Percentiles rank a stretch among this genome's conserved stretches.
These are phyloP conservation scores for Cyclophora albipunctata DNA, from an alignment of 2,888 invertebrate species.

Conservation along the genomic window DNA sequence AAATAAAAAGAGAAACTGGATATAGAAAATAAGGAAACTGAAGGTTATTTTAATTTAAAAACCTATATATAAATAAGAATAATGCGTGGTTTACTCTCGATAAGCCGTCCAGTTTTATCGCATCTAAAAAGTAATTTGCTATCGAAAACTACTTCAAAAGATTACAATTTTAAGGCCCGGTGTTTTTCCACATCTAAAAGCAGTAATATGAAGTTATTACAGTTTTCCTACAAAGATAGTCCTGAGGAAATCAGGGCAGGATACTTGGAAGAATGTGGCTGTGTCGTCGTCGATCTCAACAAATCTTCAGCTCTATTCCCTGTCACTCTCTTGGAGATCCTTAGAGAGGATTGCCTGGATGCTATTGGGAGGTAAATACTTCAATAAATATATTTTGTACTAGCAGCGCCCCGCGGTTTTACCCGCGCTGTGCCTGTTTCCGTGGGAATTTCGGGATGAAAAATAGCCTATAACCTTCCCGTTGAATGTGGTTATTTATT, in stretches of 20 bases:
- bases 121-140: constrained; percentile 26
- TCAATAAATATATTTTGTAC: no score
- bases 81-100: constrained; percentile 7
- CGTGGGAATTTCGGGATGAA: no score
- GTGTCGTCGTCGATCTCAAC: constrained; percentile 76
- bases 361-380: constrained; percentile 49
- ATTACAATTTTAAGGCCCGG: constrained; percentile 16
- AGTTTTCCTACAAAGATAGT: constrained; percentile 74
- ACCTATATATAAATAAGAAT: no score
- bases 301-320: constrained; percentile 66
- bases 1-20: no score
- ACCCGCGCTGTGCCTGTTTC: no score
- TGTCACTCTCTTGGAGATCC: constrained; percentile 56
- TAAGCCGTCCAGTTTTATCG: constrained; percentile 31
- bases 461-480: no score
- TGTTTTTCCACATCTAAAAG: constrained; percentile 36
- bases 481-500: no score
- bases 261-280: constrained; percentile 70
- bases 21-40: no score
- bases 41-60: no score
- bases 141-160: constrained; percentile 20
- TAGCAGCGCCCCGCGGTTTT: no score
- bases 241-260: constrained; percentile 80
- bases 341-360: constrained; percentile 46
- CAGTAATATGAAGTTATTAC: constrained; percentile 81